A percentile compares a stretch with the other conserved stretches of the same genome.
phyloP scores from a whole-genome alignment of 2,888 invertebrate species.

The Creontiades dilutus region DNA sequence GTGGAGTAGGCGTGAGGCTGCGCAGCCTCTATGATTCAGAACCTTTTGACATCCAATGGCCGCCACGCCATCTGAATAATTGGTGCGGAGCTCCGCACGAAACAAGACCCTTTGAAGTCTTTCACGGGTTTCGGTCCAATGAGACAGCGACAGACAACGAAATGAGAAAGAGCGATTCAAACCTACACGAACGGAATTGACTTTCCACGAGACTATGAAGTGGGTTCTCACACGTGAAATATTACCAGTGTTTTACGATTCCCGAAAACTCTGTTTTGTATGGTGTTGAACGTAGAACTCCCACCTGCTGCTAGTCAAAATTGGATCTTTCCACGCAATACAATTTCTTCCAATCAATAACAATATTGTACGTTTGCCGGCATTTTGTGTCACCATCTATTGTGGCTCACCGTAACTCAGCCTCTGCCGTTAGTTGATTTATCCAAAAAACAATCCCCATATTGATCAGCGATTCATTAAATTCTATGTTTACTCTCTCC shows the following conservation, averaged over 20 bases:
- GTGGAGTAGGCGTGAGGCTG: not conserved
- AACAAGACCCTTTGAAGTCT: conserved; percentile 38
- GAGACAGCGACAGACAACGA: not conserved
- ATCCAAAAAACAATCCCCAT: too few relatives aligned
- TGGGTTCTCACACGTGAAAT: not conserved
- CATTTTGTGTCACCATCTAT: too few relatives aligned
- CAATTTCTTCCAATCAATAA: not conserved
- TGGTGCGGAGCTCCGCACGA: not conserved
- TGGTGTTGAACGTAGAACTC: not conserved
- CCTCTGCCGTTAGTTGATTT: too few relatives aligned
- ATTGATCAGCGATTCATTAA: too few relatives aligned
- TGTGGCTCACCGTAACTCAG: too few relatives aligned
- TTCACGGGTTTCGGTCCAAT: too few relatives aligned
- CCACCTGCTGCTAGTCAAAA: not conserved
- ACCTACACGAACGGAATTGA: not conserved
- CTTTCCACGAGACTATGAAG: not conserved
- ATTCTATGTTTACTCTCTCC: too few relatives aligned
- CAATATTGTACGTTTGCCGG: too few relatives aligned
- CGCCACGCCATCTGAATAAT: conserved; percentile 41
- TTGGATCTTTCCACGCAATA: not conserved
- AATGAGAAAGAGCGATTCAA: not conserved
- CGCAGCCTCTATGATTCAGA: not conserved
- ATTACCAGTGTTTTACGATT: not conserved
- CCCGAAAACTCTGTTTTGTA: not conserved
- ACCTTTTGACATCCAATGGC: not conserved